Base-by-base conservation (phyloP, 2,888 invertebrate genomes). In the Rhaphigaster nebulosa region DNA sequence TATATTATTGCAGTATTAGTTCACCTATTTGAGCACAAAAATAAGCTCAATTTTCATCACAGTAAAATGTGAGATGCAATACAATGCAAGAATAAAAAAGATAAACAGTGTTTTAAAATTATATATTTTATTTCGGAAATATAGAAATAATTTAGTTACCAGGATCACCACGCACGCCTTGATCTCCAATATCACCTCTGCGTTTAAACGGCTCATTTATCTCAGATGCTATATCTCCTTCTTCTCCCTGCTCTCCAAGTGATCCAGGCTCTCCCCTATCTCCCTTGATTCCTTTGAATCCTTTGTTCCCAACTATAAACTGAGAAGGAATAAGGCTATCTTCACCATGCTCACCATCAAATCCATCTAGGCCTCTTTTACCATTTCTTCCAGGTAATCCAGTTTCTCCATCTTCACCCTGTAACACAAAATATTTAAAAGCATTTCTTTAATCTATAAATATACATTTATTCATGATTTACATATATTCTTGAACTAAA, bases 341-440 rank as follows among this genome's bases (percentile, higher is more conserved):
- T 45, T 91, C 91, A 54, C 91, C 92, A 56, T 87, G 70, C 34
- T 87, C 88, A n/a, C 92, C 92, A 38, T 87, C 88, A 6, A 52
- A 26, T 38, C 91, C 91, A n/a, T 70, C 65, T 26, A 54, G 52
- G 15, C 91, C 92, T 87, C 29, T 41, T 52, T 26, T 38, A 38
- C 90, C 91, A 38, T 52, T 38, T 65, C 41, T 45, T 87, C 91
- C 91, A 41, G 91, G 80, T 52, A 52, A 34, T 38, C 91, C 91
- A 65, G 76, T 41, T 38, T 90, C 90, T 90, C 90, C 91, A 34
- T 52, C 29, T 26, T 89, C 91, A 38, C 91, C 91, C 91, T 89
- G 15, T 38, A 89, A 91, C 26, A 65, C 18, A 52, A 38, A 50
- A 26, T 34, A 80, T 84, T 50, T 13, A 70, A 70, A 29, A 52